Base-by-base conservation (phyloP, 2,797 vertebrate genomes). In the Adelosebastes latens region DNA sequence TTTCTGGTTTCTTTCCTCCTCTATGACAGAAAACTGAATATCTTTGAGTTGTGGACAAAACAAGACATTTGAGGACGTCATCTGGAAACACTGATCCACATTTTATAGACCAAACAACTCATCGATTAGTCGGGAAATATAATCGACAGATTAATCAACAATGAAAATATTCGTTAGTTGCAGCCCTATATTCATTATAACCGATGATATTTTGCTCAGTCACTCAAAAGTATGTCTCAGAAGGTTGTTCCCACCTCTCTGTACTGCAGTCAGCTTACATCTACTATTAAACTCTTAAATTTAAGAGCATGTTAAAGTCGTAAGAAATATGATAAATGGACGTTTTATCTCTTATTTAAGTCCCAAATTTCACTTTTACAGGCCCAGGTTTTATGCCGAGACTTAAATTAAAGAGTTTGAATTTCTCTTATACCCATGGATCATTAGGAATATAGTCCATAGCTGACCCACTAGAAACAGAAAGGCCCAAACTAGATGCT, bases 261-360 rank as follows among this genome's bases (percentile, higher is more conserved):
- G 46, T 49, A 49, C 46, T 49, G 46, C 46, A 52, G 49, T 52
- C 49, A n/a, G 49, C 49, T 49, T 20, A 49, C 16, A 49, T 49
- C 18, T 0, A 20, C 46, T 49, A 0, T 49, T 49, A 49, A 49
- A 49, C 49, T 34, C 42, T 49, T 66, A 18, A 0, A 42, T 22
- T 42, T 4, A 16, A 53, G 7, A 25, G n/a, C 7, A 18, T 11
- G 18, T 42, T 12, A n/a, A 29, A 46, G 24, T 29, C 1, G 25
- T 29, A 12, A 29, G 16, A 20, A 20, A 46, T 46, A 46, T 52
- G 49, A 52, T 52, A 52, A 52, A 0, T 52, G n/a, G 1, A 20
- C 0, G 3, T 49, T 49, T 49, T 49, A 18, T 49, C 18, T 49
- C 18, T 49, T 52, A 52, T 4, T 52, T 52, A 52, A 52, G 49